Evolutionary conservation across 2,797 vertebrate species (phyloP), one percentile per base, ranked within the genome.

Genomic region (Syndactyla subalaris): DNA sequence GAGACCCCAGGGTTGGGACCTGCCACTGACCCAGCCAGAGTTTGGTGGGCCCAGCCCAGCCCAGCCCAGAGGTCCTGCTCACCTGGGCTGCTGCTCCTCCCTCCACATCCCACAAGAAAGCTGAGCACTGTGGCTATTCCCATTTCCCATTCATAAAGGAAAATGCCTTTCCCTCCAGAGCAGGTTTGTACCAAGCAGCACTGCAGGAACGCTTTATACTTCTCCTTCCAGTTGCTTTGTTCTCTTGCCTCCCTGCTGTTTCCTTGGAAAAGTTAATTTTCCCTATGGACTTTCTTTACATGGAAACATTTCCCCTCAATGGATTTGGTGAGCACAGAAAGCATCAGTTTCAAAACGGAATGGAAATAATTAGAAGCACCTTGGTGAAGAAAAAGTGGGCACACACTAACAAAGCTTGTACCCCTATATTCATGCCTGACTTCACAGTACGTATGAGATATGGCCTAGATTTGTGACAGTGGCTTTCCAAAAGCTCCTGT

Each of bases 261-360:
- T 73, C 81, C 84, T 87, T 59, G 84, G 84, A 89, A 93, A 89
- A 94, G 71, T 73, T 82, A 48, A 63, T 93, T 89, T 94, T 93
- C 78, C 87, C 51, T 7, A 1, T 38, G 48, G 81, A 89, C 59
- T 63, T 70, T 10, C 59, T 73, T 59, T 38, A 81, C 43, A 66
- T 79, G 32, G 72, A 92, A 95, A 67, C 59, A 66, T 75, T 78
- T 79, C 18, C 54, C 43, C 43, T 79, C 80, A 6, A 2, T 29
- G 34, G 65, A 52, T 82, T 76, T 79, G 51, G 63, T 76, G 41
- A 85, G 38, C n/a, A 70, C 23, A 71, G 71, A 89, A 89, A 89
- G 26, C 43, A 76, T 20, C 36, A 14, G 3, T 58, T 88, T 49
- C 8, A 22, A 90, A 54, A 24, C 32, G 58, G 26, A 75, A n/a